Evolutionary conservation across 1,140 invertebrate species (phyloP), one percentile per base, ranked within the genome.

Genomic region (Hycleus phaleratus): DNA sequence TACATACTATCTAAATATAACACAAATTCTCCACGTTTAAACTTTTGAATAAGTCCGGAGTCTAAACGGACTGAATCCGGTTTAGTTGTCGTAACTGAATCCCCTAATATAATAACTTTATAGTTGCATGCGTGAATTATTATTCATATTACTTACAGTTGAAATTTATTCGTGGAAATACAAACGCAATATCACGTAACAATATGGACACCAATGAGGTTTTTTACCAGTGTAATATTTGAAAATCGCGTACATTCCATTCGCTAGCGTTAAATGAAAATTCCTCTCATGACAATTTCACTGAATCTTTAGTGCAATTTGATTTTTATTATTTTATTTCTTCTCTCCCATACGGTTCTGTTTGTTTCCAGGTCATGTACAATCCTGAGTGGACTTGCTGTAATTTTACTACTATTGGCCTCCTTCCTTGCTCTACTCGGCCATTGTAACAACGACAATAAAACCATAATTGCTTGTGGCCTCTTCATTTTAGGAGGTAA

Each of bases 401-500:
- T 79, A 32, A 64, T 75, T 12, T 65, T 84, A 47, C 76, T 83
- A 49, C 63, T 82, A 18, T 71, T 79, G 11, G 82, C 79, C 43
- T 81, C 79, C 18, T 72, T 84, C 59, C 82, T 78, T 39, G 81
- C 81, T 32, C 64, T 84, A 54, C 74, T 82, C 61, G 82, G 82
- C 46, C 81, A 83, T 67, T 83, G 80, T 70, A 81, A 80, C 68
- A 77, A 77, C 49, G 81, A 84, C 74, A 79, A 82, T 66, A 81
- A 81, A 67, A 83, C 80, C 9, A 75, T 84, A 18, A 73, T 84
- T 8, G 82, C 82, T 12, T 82, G 81, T 60, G 81, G 81, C 59
- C 69, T 83, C n/a, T 82, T 81, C 68, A 82, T 83, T 26, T 73
- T 83, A 32, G 81, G 79, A 56, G 82, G 82, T 84, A 68, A 80